Evolutionary conservation across 1,140 invertebrate genomes (phyloP).

Genomic region (Drosophila parvula): DNA sequence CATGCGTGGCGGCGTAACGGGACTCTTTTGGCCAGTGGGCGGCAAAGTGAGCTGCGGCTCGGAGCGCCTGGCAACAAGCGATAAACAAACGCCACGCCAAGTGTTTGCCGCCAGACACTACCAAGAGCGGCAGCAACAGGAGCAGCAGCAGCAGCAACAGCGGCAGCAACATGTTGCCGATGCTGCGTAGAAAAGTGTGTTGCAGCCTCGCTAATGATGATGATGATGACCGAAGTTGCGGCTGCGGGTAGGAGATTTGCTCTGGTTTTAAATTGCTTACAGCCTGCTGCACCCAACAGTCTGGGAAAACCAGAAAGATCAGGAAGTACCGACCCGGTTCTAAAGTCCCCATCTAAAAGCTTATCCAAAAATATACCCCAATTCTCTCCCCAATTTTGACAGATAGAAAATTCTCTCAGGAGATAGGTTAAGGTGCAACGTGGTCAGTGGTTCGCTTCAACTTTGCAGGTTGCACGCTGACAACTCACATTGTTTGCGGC

Average conservation of each 20-base stretch:
- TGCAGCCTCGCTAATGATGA: conserved; percentile 59
- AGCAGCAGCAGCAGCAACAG: conserved; percentile 17
- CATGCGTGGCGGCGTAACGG: conserved; percentile 80
- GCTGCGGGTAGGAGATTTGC: conserved; percentile 43
- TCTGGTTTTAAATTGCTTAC: conserved; percentile 26
- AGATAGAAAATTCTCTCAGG: not conserved
- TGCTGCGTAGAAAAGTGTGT: conserved; percentile 64
- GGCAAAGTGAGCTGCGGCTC: conserved; percentile 57
- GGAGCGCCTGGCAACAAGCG: conserved; percentile 78
- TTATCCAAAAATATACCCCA: not conserved
- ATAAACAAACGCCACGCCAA: conserved; percentile 78
- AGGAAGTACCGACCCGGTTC: not conserved
- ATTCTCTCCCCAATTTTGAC: too few relatives aligned
- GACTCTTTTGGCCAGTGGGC: conserved; percentile 67
- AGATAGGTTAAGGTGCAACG: not conserved
- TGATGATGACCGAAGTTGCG: conserved; percentile 50
- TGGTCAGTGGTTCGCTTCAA: conserved; percentile 6
- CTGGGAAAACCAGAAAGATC: conserved; percentile 4
- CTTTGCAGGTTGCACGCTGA: conserved; percentile 40
- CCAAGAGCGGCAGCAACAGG: not conserved
- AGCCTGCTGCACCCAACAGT: conserved; percentile 13
- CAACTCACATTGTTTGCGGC: conserved; percentile 70
- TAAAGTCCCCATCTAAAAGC: not conserved
- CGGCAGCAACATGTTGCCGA: conserved; percentile 71
- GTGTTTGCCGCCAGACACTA: conserved; percentile 74